Evolutionary conservation across 2,797 vertebrate species (phyloP), one percentile per base, ranked within the genome.

Genomic region (Prunella strophiata): DNA sequence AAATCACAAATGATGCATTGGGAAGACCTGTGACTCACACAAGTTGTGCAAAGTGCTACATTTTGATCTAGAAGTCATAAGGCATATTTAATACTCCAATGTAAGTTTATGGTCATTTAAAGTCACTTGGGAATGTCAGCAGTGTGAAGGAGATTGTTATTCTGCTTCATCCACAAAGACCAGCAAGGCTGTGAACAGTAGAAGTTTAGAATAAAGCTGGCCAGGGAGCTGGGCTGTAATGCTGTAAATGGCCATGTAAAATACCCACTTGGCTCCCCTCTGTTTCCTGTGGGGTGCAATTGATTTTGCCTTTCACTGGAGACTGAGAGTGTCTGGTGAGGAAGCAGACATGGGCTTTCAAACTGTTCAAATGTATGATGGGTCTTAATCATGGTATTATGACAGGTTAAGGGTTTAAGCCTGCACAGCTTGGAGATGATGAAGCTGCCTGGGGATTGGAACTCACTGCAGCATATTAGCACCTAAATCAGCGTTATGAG

Each of bases 371-470:
- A 94, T 65, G 45, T 84, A 66, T 88, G 95, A 76, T 79, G 89
- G 61, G 32, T 54, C 93, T 96, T 96, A 92, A 91, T 96, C 89
- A 88, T 5, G 18, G 63, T 88, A 73, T 93, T 91, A 93, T 54
- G 88, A 87, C 91, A 90, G 88, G 91, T 93, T 93, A 93, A 96
- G 92, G 29, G 78, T 91, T 92, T 94, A 95, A 94, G 55, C 63
- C 80, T 61, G 74, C 34, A 70, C 55, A 85, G 73, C 54, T 84
- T 88, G 71, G 71, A 86, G 77, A 93, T 73, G 91, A 96, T 94
- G 88, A 91, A 91, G 84, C 52, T 91, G 91, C 80, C 94, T 76
- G 63, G 88, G 87, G 92, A 89, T 90, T 79, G 67, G 50, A 91
- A 86, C 61, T 90, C 42, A 43, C 45, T 87, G 85, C 91, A 71